These are phyloP conservation scores for Cyphomyrus discorhynchus DNA, from an alignment of 2,113 vertebrate species.

Conservation along the genomic window DNA sequence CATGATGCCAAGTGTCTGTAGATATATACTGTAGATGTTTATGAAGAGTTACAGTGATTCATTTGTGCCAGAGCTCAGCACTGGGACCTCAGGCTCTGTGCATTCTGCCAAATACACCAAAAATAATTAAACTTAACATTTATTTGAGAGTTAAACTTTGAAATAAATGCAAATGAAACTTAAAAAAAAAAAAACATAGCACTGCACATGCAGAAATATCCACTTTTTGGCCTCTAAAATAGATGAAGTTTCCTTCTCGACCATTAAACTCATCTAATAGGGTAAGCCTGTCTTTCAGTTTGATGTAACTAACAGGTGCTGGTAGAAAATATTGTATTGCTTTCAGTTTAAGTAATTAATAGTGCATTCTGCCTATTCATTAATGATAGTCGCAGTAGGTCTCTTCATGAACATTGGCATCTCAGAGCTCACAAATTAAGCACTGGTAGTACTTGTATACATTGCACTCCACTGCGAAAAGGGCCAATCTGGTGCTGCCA, in stretches of 20 bases:
- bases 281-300: neutral
- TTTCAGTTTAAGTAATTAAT: neutral
- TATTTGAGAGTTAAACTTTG: neutral
- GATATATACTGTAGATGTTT: neutral
- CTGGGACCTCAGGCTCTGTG: neutral
- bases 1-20: neutral
- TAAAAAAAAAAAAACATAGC: neutral
- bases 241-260: neutral
- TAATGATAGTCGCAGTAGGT: neutral
- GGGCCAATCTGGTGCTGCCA: neutral
- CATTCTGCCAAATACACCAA: neutral
- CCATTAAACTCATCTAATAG: neutral
- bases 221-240: neutral
- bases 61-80: neutral
- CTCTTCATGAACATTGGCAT: neutral
- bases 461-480: neutral
- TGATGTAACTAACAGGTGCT: neutral
- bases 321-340: neutral
- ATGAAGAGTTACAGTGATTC: neutral
- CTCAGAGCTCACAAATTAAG: neutral
- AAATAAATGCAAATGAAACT: neutral
- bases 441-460: neutral
- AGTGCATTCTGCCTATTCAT: neutral
- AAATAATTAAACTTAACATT: neutral
- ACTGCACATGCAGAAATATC: neutral